Conservation (phyloP, 2,797 vertebrate species). For the Atherinosoma microstoma region DNA sequence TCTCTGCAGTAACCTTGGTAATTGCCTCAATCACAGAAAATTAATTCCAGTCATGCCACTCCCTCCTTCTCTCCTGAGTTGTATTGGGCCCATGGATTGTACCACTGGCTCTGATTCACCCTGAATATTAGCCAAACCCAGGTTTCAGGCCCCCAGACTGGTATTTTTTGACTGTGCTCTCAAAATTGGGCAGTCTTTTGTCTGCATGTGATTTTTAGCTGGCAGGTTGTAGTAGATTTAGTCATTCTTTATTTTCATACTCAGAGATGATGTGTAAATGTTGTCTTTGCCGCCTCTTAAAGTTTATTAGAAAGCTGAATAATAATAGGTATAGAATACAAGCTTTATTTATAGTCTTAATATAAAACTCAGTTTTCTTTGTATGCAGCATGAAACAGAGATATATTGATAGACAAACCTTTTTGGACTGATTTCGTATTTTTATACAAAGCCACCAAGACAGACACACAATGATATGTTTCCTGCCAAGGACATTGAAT, state of each 20-base stretch:
- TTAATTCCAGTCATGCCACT: slow-evolving; percentile 85
- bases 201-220: slow-evolving; percentile 56
- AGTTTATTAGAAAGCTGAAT: too few relatives aligned
- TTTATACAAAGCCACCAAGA: neutral
- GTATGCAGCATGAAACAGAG: neutral
- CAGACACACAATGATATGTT: neutral
- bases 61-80: slow-evolving; percentile 56
- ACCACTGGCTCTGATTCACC: slow-evolving; percentile 75
- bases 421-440: neutral
- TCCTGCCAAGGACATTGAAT: neutral
- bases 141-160: slow-evolving; percentile 76
- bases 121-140: slow-evolving; percentile 80
- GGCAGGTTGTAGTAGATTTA: slow-evolving; percentile 55
- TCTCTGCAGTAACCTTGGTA: slow-evolving; percentile 84
- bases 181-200: slow-evolving; percentile 69
- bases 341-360: neutral
- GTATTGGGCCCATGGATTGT: slow-evolving; percentile 69
- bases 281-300: slow-evolving; percentile 1
- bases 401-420: neutral
- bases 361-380: neutral
- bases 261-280: slow-evolving; percentile 22
- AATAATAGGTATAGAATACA: neutral
- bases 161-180: slow-evolving; percentile 74
- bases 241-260: slow-evolving; percentile 43
- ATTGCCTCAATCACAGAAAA: slow-evolving; percentile 81